A percentile compares a stretch with the other conserved stretches of the same genome.
Conservation (phyloP, 2,113 vertebrate species). For the Oplegnathus fasciatus region DNA sequence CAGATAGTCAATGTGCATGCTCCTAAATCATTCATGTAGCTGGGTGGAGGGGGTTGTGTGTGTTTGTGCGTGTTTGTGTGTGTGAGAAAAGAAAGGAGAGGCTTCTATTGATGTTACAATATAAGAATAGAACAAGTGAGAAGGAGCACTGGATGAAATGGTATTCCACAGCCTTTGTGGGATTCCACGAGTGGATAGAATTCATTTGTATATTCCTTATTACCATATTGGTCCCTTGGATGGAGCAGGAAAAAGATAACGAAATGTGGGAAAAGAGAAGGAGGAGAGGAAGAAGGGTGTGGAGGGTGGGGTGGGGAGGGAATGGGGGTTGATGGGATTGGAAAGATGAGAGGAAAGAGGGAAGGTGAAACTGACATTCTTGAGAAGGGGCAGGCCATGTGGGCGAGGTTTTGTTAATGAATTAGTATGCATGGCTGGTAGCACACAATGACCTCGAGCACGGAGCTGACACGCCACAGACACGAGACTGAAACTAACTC, state of each 20-base stretch:
- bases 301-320: background rate
- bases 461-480: conserved; percentile 71
- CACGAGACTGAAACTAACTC: conserved; percentile 77
- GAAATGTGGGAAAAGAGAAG: conserved; percentile 8
- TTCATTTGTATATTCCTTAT: conserved; percentile 48
- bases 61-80: conserved; percentile 33
- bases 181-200: conserved; percentile 28
- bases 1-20: conserved; percentile 83
- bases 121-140: conserved; percentile 54
- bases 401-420: conserved; percentile 65
- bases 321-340: conserved; percentile 37
- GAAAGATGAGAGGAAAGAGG: conserved; percentile 60
- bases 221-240: conserved; percentile 1
- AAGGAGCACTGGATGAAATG: conserved; percentile 21
- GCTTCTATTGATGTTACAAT: conserved; percentile 50
- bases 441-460: conserved; percentile 76
- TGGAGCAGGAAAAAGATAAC: conserved; percentile 1
- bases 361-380: conserved; percentile 78
- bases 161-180: conserved; percentile 40
- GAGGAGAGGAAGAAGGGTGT: background rate
- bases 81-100: conserved; percentile 28
- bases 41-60: conserved; percentile 65
- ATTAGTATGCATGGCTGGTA: conserved; percentile 76
- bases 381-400: conserved; percentile 53
- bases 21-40: conserved; percentile 85